Base-by-base conservation (phyloP, 1,140 invertebrate genomes). In the Pantala flavescens region DNA sequence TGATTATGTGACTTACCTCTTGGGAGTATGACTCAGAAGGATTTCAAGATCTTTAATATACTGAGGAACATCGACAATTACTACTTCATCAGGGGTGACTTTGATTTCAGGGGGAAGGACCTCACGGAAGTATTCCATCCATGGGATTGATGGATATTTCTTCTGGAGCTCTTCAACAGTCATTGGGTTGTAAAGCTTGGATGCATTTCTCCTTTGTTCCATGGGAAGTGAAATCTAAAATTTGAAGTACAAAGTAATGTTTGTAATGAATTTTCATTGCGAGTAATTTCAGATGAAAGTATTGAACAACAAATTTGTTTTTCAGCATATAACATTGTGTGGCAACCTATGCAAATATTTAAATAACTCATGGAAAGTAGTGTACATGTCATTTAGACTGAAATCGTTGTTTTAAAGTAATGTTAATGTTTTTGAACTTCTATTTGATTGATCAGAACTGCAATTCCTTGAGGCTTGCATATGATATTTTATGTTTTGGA, bases 171-270 rank as follows among this genome's bases (percentile, higher is more conserved):
- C 87, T 7, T 81, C 81, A 3, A 98, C 84, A 0, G 89, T 92
- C 88, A 95, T 95, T 16, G 93, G 92, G 80, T 98, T 97, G 83
- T 98, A 98, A 3, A 97, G 84, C 75, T 92, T 90, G 3, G 93
- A 92, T 1, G 93, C 93, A 82, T 98, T 97, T 75, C 96, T 87
- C 71, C 96, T 87, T 82, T 98, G 93, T 82, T 98, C 95, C 75
- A 89, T 87, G 1, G 96, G 94, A 78, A 95, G 83, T 0, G 94
- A 96, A 77, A 95, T 95, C 93, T 96, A 78, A 36, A 72, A 49
- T 23, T 23, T 72, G n/a, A 23, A 2, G 71, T 21, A 49, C 9
- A 9, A 63, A 63, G 49, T 21, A 49, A 16, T 49, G 43, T 11
- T 11, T 9, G 16, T 9, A 49, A 16, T 49, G 16, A 11, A 49